Evolutionary conservation across 2,888 invertebrate genomes (phyloP).

Genomic region (Hoplodrina blanda): DNA sequence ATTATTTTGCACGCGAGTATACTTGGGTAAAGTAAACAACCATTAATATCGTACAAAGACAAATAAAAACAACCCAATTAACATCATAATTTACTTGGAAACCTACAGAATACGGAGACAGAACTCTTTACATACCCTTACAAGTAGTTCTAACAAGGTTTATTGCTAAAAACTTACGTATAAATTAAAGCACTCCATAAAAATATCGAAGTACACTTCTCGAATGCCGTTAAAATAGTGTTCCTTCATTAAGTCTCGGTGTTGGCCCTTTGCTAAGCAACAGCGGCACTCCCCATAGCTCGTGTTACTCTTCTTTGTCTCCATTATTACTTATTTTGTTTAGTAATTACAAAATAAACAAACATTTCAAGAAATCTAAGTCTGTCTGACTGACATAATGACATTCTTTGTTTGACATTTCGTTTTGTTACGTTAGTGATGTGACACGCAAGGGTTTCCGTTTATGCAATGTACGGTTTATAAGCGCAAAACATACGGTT

Average conservation of each 20-base stretch:
- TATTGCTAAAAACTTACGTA: conserved; percentile 71
- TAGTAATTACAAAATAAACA: conserved; percentile 19
- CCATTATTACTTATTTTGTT: conserved; percentile 53
- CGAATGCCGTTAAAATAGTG: conserved; percentile 73
- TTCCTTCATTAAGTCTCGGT: conserved; percentile 76
- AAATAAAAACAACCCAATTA: too few relatives aligned
- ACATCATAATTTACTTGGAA: neutral
- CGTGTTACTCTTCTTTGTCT: conserved; percentile 46
- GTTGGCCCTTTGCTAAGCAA: conserved; percentile 77
- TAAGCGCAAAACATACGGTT: too few relatives aligned
- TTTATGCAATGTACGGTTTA: neutral
- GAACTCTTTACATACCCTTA: neutral
- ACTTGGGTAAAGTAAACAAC: neutral
- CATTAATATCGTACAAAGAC: neutral
- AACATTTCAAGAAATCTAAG: conserved; percentile 13
- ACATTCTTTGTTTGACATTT: conserved; percentile 16
- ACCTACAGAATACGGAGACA: neutral
- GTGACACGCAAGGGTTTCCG: neutral
- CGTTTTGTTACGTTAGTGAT: neutral
- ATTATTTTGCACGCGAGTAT: too few relatives aligned
- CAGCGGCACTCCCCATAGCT: conserved; percentile 80
- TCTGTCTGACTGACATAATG: too few relatives aligned
- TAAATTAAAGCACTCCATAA: conserved; percentile 81
- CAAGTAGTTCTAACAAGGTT: neutral
- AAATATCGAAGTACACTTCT: conserved; percentile 78